Conservation (phyloP, 1,140 invertebrate genomes). For the Drosophila punjabiensis region DNA sequence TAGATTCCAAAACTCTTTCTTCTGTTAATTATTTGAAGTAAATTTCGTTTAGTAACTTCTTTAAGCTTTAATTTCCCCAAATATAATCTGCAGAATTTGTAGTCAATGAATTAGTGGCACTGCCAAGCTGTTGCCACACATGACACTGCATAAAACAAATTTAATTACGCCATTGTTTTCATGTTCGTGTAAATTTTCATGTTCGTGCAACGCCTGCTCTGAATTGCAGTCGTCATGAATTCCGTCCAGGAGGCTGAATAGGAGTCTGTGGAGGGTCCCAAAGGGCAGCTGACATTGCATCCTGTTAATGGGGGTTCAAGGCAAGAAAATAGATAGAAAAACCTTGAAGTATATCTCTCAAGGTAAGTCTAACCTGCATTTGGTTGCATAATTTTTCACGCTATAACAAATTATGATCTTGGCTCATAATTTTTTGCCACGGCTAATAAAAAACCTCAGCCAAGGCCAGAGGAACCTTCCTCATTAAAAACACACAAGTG, state of each 20-base stretch:
- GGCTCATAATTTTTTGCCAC: constrained; percentile 57
- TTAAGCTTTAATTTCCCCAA: background rate
- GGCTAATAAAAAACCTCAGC: constrained; percentile 48
- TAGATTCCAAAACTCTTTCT: too few species aligned
- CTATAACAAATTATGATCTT: constrained; percentile 43
- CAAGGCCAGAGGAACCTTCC: constrained; percentile 55
- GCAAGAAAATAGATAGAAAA: background rate
- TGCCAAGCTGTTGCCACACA: constrained; percentile 2
- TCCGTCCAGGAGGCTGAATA: background rate
- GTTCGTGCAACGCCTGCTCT: constrained; percentile 57
- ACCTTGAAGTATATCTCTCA: constrained; percentile 54
- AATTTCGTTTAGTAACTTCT: background rate
- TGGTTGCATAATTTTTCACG: constrained; percentile 53
- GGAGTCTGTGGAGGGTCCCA: constrained; percentile 57
- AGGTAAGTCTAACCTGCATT: constrained; percentile 1
- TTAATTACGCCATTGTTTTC: constrained; percentile 63
- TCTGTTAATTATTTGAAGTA: background rate
- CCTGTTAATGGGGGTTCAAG: constrained; percentile 5
- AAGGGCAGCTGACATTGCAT: constrained; percentile 28
- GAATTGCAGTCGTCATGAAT: constrained; percentile 43
- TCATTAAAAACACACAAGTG: constrained; percentile 74
- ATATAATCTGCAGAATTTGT: background rate
- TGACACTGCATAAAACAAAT: constrained; percentile 56
- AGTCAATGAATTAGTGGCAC: constrained; percentile 16
- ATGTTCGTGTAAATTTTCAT: constrained; percentile 61